Evolutionary conservation across 1,140 invertebrate genomes (phyloP).

Genomic region (Mesaphorura yosii): DNA sequence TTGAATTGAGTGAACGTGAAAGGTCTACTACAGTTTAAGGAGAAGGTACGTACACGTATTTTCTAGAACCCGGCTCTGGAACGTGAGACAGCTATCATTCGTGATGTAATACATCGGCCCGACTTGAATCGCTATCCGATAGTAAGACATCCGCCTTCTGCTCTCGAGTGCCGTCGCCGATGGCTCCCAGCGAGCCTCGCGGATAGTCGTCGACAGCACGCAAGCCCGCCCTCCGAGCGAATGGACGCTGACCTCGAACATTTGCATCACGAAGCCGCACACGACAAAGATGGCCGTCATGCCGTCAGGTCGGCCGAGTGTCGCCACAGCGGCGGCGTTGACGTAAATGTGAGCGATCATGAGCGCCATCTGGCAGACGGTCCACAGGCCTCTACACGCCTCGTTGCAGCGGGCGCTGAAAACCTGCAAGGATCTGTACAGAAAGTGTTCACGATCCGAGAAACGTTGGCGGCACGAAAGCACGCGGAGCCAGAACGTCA

Average conservation of each 20-base stretch:
- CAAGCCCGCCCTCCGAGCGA: neutral
- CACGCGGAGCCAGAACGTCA: too few species aligned
- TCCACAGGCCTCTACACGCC: neutral
- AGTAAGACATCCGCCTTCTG: neutral
- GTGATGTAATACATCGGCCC: neutral
- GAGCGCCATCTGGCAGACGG: neutral
- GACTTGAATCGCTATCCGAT: neutral
- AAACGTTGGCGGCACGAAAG: too few species aligned
- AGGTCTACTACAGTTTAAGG: neutral
- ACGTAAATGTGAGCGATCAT: neutral
- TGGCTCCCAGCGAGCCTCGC: neutral
- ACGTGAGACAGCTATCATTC: neutral
- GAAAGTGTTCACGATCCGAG: neutral
- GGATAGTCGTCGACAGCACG: neutral
- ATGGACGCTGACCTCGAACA: neutral
- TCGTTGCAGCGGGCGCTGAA: neutral
- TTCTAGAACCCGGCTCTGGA: neutral
- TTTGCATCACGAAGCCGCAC: neutral
- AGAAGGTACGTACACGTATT: neutral
- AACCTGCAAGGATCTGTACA: neutral
- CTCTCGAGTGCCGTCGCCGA: neutral
- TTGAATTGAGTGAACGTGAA: too few species aligned
- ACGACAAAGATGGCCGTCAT: neutral
- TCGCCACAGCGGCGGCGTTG: neutral
- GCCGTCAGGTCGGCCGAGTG: neutral